These are phyloP conservation scores for Cryptomyrus ogoouensis DNA, from an alignment of 2,113 vertebrate species.

Conservation along the genomic window DNA sequence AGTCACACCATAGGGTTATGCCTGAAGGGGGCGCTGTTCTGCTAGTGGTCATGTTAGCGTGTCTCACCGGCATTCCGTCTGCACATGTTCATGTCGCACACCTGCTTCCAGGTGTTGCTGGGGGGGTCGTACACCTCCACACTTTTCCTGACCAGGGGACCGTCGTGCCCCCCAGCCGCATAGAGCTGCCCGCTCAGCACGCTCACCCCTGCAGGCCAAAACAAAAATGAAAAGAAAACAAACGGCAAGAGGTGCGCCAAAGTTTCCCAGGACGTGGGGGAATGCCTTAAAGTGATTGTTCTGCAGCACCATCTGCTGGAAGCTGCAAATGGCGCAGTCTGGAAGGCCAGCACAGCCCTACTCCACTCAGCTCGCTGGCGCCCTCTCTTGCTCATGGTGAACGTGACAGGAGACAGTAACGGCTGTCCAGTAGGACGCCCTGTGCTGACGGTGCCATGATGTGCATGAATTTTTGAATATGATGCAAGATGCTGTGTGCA, in stretches of 20 bases:
- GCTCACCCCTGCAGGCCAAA: conserved; percentile 71
- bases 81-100: conserved; percentile 97
- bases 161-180: conserved; percentile 86
- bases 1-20: neutral
- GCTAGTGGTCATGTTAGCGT: neutral
- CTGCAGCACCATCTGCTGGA: neutral
- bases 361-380: neutral
- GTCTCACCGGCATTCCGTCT: conserved; percentile 84
- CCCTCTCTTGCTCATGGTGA: neutral
- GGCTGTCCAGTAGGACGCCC: neutral
- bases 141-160: conserved; percentile 91
- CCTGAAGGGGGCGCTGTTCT: neutral
- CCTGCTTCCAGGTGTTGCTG: conserved; percentile 83
- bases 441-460: neutral
- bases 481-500: neutral
- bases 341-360: neutral
- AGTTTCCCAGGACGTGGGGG: neutral
- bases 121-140: conserved; percentile 86
- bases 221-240: neutral
- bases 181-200: conserved; percentile 84
- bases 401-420: neutral
- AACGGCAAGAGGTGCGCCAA: neutral
- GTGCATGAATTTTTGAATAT: neutral
- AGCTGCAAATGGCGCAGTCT: neutral
- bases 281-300: neutral